Conservation (phyloP, 2,797 vertebrate species). For the Hypotaenidia philippensis region DNA sequence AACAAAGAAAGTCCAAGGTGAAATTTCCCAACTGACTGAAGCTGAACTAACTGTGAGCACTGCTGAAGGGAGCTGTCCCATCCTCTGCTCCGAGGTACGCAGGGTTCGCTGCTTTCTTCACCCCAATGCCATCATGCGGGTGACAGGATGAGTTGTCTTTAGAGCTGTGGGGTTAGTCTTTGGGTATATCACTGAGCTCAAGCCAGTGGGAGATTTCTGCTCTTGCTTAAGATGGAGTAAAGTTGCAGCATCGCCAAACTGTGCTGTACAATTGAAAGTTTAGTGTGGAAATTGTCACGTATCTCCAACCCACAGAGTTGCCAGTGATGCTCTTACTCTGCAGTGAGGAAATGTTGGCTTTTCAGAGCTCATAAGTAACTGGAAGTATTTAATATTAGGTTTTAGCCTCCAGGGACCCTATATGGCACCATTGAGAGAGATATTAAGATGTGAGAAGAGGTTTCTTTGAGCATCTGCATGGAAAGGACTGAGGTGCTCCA, state of each 20-base stretch:
- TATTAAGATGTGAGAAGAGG: neutral
- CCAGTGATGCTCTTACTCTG: neutral
- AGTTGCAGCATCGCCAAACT: neutral
- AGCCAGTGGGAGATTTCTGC: neutral
- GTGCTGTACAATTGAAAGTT: neutral
- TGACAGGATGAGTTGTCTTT: neutral
- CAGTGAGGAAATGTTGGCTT: neutral
- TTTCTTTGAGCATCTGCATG: neutral
- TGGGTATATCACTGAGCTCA: neutral
- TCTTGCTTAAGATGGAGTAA: neutral
- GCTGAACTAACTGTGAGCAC: neutral
- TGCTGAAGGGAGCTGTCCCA: neutral
- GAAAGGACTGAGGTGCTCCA: neutral
- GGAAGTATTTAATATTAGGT: neutral
- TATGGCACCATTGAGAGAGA: neutral
- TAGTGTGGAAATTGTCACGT: neutral
- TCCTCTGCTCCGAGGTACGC: neutral
- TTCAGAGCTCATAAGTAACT: neutral
- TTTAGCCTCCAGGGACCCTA: neutral
- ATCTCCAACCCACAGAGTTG: too few species aligned
- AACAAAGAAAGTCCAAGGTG: conserved; percentile 11
- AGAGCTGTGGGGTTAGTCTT: neutral
- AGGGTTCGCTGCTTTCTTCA: neutral
- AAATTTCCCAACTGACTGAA: neutral
- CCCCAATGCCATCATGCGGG: rapidly evolving